Evolutionary conservation across 2,113 vertebrate genomes (phyloP).

Genomic region (Pyxicephalus adspersus): DNA sequence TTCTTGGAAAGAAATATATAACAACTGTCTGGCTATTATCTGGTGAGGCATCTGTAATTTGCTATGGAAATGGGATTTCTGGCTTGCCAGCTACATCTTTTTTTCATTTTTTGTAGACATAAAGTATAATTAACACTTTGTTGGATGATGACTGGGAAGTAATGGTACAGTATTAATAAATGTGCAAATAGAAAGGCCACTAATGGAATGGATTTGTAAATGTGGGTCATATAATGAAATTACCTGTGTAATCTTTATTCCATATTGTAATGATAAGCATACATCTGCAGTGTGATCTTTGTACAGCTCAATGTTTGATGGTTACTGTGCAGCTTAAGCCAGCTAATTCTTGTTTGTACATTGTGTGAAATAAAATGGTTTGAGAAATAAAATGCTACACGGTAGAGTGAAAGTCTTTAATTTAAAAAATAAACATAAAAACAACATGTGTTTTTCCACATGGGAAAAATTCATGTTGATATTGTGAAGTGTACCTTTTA

Average conservation of each 20-base stretch:
- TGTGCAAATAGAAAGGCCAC: background rate
- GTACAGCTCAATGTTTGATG: constrained; percentile 7
- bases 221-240: constrained; percentile 15
- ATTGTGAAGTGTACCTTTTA: too few species aligned
- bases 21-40: constrained; percentile 40
- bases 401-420: too few species aligned
- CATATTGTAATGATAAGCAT: constrained; percentile 21
- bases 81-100: constrained; percentile 14
- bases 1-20: constrained; percentile 30
- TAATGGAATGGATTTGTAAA: constrained; percentile 17
- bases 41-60: constrained; percentile 18
- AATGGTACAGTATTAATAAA: background rate
- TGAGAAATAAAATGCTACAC: constrained; percentile 3
- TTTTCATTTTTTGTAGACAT: constrained; percentile 27
- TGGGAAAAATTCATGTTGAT: too few species aligned
- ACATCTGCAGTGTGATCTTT: constrained; percentile 5
- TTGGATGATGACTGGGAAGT: background rate
- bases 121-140: constrained; percentile 26
- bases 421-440: too few species aligned
- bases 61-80: constrained; percentile 32
- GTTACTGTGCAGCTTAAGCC: background rate
- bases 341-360: constrained; percentile 29
- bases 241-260: constrained; percentile 13
- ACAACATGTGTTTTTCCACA: too few species aligned
- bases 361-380: background rate